Evolutionary conservation across 2,113 vertebrate genomes (phyloP).

Genomic region (Marmota monax): DNA sequence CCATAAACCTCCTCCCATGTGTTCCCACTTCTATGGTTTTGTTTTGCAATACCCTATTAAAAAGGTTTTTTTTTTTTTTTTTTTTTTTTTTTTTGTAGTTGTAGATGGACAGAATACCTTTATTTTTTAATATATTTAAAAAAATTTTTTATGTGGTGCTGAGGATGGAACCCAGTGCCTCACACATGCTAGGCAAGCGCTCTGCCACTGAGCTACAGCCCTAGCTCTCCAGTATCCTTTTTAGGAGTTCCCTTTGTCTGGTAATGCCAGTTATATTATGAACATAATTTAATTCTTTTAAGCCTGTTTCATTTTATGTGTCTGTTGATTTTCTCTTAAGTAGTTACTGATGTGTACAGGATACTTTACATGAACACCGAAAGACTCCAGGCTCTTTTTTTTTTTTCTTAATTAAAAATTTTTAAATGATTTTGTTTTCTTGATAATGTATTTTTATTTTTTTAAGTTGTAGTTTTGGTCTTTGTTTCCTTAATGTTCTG

Average conservation of each 20-base stretch:
- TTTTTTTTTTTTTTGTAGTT: too few species aligned
- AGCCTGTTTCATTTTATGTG: background rate
- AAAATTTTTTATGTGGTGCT: too few species aligned
- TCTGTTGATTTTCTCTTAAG: constrained; percentile 1
- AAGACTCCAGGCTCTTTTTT: background rate
- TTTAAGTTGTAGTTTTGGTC: background rate
- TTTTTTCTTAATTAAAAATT: background rate
- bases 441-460: background rate
- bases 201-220: too few species aligned
- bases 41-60: background rate
- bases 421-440: background rate
- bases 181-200: too few species aligned
- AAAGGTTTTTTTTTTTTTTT: too few species aligned
- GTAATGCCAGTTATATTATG: background rate
- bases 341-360: background rate
- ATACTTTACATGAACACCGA: background rate
- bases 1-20: background rate
- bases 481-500: background rate
- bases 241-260: background rate
- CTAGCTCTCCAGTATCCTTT: background rate
- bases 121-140: too few species aligned
- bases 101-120: too few species aligned
- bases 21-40: background rate
- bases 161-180: too few species aligned
- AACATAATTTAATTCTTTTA: constrained; percentile 6